Conservation (phyloP, 2,113 vertebrate species). For the Rhinoptilus africanus region DNA sequence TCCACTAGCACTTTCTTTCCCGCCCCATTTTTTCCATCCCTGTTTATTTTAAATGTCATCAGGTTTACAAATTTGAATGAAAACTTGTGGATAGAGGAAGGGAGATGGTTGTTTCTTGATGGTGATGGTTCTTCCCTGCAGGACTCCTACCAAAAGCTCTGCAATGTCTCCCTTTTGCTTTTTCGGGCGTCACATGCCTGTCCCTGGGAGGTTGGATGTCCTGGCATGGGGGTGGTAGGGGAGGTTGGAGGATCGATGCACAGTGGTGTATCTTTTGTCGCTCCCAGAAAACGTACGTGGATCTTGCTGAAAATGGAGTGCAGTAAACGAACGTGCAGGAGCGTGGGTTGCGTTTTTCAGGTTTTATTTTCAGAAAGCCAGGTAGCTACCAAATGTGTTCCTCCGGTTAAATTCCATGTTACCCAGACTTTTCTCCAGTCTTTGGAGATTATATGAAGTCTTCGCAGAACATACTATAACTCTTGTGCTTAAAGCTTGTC, state of each 20-base stretch:
- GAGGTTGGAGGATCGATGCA: not conserved
- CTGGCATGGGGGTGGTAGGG: not conserved
- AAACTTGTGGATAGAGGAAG: not conserved
- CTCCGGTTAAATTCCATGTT: not conserved
- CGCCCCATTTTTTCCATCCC: not conserved
- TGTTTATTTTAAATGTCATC: rapidly evolving
- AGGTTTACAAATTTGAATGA: rapidly evolving
- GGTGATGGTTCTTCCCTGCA: not conserved
- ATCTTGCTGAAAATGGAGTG: not conserved
- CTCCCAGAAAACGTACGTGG: rapidly evolving
- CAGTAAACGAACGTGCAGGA: not conserved
- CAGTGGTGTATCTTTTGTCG: not conserved
- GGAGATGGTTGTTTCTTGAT: not conserved
- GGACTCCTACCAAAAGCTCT: not conserved
- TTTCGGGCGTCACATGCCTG: not conserved
- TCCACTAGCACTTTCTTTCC: rapidly evolving
- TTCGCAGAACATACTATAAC: not conserved
- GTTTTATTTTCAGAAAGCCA: not conserved
- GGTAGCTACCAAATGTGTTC: not conserved
- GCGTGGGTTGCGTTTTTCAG: not conserved
- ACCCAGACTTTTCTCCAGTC: not conserved
- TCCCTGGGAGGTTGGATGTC: not conserved
- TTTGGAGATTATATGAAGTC: not conserved
- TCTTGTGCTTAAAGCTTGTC: not conserved
- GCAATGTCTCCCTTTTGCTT: not conserved